phyloP scores from a whole-genome alignment of 92 coral and sea anemone genomes.

The Micromussa lordhowensis region DNA sequence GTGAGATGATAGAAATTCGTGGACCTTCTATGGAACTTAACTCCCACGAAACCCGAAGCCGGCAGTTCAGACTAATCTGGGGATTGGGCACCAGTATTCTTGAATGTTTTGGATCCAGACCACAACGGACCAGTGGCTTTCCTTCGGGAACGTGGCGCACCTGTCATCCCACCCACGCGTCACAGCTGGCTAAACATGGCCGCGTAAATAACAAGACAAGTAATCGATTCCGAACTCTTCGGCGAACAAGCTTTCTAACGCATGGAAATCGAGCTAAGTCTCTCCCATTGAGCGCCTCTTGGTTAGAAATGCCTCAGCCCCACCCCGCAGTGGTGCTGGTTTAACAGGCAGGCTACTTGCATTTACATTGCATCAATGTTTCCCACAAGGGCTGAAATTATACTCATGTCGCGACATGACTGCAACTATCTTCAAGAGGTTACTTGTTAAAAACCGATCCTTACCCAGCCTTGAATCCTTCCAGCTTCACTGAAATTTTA shows the following conservation, averaged over 20 bases:
- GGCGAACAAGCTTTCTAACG: background rate
- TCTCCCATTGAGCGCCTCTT: no score
- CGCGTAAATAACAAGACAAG: slow-evolving; percentile 16
- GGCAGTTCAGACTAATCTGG: background rate
- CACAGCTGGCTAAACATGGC: slow-evolving; percentile 42
- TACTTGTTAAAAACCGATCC: background rate
- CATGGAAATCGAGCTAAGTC: background rate
- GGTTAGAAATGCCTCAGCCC: no score
- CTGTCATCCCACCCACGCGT: slow-evolving; percentile 43
- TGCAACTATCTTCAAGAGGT: background rate
- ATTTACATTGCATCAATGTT: no score
- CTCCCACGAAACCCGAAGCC: no score
- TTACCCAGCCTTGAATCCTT: background rate
- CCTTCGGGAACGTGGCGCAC: slow-evolving; percentile 48
- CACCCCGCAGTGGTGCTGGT: no score
- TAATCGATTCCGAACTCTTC: background rate
- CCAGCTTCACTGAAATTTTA: background rate
- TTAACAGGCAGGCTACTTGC: no score
- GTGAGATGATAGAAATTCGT: no score
- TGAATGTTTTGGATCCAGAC: background rate
- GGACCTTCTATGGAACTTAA: no score
- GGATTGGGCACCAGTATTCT: background rate
- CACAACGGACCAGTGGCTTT: background rate
- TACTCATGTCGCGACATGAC: background rate
- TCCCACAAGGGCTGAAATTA: background rate